phyloP scores from a whole-genome alignment of 1,140 invertebrate species.

The Cyrtorhinus lividipennis region DNA sequence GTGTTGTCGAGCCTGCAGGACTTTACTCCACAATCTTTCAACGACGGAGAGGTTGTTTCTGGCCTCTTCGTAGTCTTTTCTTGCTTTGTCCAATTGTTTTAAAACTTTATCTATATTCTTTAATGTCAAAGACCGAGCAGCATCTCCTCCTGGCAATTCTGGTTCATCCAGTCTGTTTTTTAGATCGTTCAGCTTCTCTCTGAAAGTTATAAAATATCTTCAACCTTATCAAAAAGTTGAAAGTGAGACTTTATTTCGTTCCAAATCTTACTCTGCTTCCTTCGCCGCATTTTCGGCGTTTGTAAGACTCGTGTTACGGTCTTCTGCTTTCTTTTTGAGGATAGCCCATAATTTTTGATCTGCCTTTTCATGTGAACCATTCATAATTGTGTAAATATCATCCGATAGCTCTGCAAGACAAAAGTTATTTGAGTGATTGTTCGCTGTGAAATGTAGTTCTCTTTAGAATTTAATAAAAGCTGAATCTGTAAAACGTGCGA shows the following conservation, averaged over 20 bases:
- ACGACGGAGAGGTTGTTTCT: slow-evolving; percentile 38
- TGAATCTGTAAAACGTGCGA: no score
- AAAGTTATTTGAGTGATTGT: no score
- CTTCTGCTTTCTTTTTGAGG: slow-evolving; percentile 39
- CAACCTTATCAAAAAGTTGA: no score
- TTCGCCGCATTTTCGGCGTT: slow-evolving; percentile 36
- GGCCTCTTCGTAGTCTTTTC: slow-evolving; percentile 40
- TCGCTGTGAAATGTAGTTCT: no score
- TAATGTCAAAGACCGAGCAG: slow-evolving; percentile 30
- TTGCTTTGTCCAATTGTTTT: slow-evolving; percentile 41
- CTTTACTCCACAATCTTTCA: slow-evolving; percentile 54
- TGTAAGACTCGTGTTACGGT: slow-evolving; percentile 34
- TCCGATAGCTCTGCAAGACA: slow-evolving; percentile 1
- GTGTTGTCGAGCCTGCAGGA: slow-evolving; percentile 46
- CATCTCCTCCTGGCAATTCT: slow-evolving; percentile 28
- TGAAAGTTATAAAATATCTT: background rate
- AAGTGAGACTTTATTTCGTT: no score
- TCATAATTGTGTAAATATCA: slow-evolving; percentile 21
- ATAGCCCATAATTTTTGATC: slow-evolving; percentile 26
- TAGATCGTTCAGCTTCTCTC: slow-evolving; percentile 21
- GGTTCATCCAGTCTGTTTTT: slow-evolving; percentile 27
- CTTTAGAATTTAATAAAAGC: no score
- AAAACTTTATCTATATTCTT: slow-evolving; percentile 45
- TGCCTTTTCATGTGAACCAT: slow-evolving; percentile 20
- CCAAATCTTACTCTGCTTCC: slow-evolving; percentile 24